phyloP scores from a whole-genome alignment of 2,113 vertebrate species.

The Mola mola region DNA sequence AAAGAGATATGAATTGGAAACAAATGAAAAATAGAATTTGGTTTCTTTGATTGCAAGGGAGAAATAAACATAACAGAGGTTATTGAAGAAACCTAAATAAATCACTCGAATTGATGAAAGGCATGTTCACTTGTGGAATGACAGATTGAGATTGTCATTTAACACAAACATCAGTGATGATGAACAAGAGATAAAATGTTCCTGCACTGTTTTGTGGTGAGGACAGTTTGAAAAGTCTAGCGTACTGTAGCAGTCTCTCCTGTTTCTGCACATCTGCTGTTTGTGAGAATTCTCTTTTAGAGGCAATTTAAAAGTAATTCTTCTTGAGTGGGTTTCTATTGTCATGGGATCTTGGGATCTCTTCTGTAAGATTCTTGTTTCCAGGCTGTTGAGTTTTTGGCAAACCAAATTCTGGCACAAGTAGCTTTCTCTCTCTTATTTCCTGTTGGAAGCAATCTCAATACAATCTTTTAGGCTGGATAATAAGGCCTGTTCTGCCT shows the following conservation, averaged over 20 bases:
- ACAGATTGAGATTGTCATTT: constrained; percentile 36
- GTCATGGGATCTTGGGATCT: constrained; percentile 52
- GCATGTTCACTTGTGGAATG: constrained; percentile 8
- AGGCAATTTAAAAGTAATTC: constrained; percentile 69
- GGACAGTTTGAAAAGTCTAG: constrained; percentile 5
- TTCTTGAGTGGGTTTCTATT: constrained; percentile 66
- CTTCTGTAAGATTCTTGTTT: constrained; percentile 46
- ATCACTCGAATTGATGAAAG: constrained; percentile 30
- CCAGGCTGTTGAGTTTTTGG: constrained; percentile 53
- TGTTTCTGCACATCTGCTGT: constrained; percentile 35
- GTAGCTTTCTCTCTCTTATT: constrained; percentile 32
- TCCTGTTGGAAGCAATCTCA: constrained; percentile 19
- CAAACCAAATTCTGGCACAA: constrained; percentile 43
- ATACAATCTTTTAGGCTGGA: constrained; percentile 20
- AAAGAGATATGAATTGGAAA: constrained; percentile 22
- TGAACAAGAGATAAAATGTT: constrained; percentile 43
- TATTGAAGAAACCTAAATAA: constrained; percentile 50
- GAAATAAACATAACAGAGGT: constrained; percentile 39
- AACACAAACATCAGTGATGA: constrained; percentile 29
- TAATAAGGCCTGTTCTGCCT: constrained; percentile 1
- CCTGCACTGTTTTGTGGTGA: constrained; percentile 21
- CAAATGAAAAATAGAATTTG: constrained; percentile 41
- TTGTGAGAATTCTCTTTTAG: constrained; percentile 50
- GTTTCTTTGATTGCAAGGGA: constrained; percentile 41
- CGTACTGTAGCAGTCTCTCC: neutral